These are phyloP conservation scores for Antrozous pallidus DNA, from an alignment of 2,797 vertebrate genomes.

Conservation along the genomic window DNA sequence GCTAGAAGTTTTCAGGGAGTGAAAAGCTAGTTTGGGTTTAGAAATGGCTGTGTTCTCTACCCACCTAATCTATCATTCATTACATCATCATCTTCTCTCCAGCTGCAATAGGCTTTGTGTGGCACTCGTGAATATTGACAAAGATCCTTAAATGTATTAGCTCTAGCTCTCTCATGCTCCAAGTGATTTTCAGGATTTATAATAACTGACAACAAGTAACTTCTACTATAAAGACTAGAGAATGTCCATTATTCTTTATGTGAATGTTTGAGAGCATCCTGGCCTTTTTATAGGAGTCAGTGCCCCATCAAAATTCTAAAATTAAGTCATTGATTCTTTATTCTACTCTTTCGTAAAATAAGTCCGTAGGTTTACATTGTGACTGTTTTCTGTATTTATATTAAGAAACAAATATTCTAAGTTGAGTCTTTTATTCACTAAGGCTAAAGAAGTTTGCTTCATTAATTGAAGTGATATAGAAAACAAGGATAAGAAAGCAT, in stretches of 20 bases:
- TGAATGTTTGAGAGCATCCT: neutral
- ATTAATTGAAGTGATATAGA: neutral
- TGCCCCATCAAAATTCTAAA: neutral
- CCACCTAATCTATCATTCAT: neutral
- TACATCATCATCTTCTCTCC: neutral
- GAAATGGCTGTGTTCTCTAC: neutral
- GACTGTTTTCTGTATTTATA: neutral
- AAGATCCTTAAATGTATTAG: neutral
- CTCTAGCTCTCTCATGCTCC: neutral
- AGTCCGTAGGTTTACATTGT: neutral
- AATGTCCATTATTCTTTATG: neutral
- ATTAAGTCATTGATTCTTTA: neutral
- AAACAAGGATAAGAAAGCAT: neutral
- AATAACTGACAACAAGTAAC: neutral
- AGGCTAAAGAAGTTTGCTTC: neutral
- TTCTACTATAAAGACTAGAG: neutral
- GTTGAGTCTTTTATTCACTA: neutral
- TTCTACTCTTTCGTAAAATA: neutral
- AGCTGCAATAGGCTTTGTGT: neutral
- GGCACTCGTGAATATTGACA: slow-evolving; percentile 21
- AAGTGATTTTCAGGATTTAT: slow-evolving; percentile 30
- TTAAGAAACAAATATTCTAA: neutral
- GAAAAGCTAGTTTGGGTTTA: neutral
- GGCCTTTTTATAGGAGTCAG: neutral
- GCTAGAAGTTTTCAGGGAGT: neutral